Evolutionary conservation across 2,797 vertebrate species (phyloP), one percentile per base, ranked within the genome.

Genomic region (Ciconia nigra): DNA sequence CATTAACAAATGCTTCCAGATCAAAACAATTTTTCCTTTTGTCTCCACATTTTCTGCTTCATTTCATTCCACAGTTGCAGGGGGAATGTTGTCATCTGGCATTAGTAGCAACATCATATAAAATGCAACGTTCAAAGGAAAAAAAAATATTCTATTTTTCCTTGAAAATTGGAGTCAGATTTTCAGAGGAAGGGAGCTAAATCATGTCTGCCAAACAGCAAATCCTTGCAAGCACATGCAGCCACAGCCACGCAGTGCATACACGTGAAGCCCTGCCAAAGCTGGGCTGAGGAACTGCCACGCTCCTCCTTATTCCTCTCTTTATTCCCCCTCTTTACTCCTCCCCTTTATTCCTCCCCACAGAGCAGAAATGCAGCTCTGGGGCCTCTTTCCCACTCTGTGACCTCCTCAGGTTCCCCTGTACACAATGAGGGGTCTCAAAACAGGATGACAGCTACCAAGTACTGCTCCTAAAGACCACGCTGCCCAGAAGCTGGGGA

Each of bases 1-100:
- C 19, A 4, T 91, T 86, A 95, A 91, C 54, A 97, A 97, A 96
- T 90, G 82, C 69, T 94, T 94, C 87, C 89, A 89, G 83, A 95
- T 95, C 84, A 95, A 97, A 72, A 77, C 73, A 95, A 33, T 66
- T 93, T 95, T 92, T 76, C 4, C 13, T 92, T 94, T 93, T 83
- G 83, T 77, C 55, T 97, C 78, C 67, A 91, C 47, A 76, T 89
- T 97, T 97, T 96, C 90, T 47, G 65, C 77, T 93, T 86, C 88
- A 51, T 79, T 93, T 89, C 62, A 47, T 92, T 82, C 71, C 65
- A 65, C 54, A 59, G 55, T 67, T 72, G 84, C 47, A 88, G 67
- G 70, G 81, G 67, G 87, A 91, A 87, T 42, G 67, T 69, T 94
- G 81, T 94, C 87, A 79, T 94, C 85, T 94, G 96, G 88, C 46